Base-by-base conservation (phyloP, 2,113 vertebrate species). In the Emydura subglobosa region DNA sequence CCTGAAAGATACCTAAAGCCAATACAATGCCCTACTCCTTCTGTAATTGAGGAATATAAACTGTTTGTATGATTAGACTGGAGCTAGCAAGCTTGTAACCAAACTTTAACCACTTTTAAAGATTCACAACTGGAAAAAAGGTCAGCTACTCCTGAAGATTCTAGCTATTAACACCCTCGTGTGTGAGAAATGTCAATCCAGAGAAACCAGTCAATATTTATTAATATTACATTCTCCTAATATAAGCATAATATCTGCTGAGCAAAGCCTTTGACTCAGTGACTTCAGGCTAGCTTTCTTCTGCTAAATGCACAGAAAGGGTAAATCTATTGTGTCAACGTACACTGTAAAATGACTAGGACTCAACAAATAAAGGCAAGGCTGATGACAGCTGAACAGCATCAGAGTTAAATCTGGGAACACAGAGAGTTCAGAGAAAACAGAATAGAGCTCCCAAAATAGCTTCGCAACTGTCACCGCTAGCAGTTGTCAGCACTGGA, bases 381-480 rank as follows among this genome's bases (percentile, higher is more conserved):
- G 82, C 76, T 2, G 44, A 81, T 88, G 92, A 89, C 86, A 94
- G 96, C 87, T 93, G 86, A 95, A 50, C 91, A 94, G 91, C 95
- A 96, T 34, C 97, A 91, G 97, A 93, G 96, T 96, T 98, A 97
- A 98, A 97, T 96, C 95, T 87, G 84, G 95, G 95, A 97, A 90
- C 85, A 76, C 82, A 54, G 80, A 93, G 88, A 93, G 88, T 91
- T 97, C 97, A 97, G 90, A 96, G 91, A 95, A 98, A 97, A 97
- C 96, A 97, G 92, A 96, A 94, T 96, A 97, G 87, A 14, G 0
- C 83, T 97, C 98, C 98, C 96, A 97, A 98, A 98, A 98, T 98
- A 98, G 97, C 93, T 95, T 42, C 74, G 87, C 97, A 98, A 98
- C 97, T 98, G 98, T 98, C 98, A 97, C 96, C 97, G 24, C 97